Conservation (phyloP, 2,113 vertebrate species). For the Ancistrus triradiatus region DNA sequence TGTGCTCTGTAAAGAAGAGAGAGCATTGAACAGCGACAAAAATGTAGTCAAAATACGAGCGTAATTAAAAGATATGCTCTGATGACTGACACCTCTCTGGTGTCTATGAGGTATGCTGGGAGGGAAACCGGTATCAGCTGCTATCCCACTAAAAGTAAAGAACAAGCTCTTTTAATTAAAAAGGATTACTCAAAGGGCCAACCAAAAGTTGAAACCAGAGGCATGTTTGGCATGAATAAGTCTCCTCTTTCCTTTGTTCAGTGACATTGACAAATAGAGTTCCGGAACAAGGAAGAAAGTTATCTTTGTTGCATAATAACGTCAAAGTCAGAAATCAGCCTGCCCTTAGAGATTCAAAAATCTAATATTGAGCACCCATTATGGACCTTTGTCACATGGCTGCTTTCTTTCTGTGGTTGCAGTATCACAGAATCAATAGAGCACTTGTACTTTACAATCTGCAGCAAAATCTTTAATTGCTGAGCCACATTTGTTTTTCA, state of each 20-base stretch:
- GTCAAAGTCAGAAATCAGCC: slow-evolving; percentile 72
- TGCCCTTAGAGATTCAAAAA: slow-evolving; percentile 67
- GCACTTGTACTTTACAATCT: too few species aligned
- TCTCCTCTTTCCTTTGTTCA: slow-evolving; percentile 65
- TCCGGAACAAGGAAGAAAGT: slow-evolving; percentile 63
- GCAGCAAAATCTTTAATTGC: neutral
- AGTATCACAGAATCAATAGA: too few species aligned
- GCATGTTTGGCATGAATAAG: slow-evolving; percentile 76
- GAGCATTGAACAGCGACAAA: slow-evolving; percentile 62
- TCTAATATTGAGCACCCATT: slow-evolving; percentile 64
- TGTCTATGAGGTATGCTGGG: neutral
- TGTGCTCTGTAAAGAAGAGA: slow-evolving; percentile 40
- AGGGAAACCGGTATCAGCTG: slow-evolving; percentile 55
- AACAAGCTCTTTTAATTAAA: slow-evolving; percentile 69
- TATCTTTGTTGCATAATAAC: slow-evolving; percentile 74
- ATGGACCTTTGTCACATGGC: slow-evolving; percentile 61
- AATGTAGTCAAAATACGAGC: slow-evolving; percentile 69
- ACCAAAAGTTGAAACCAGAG: slow-evolving; percentile 69
- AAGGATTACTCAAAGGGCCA: slow-evolving; percentile 61
- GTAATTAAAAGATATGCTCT: slow-evolving; percentile 79
- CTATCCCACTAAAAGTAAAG: slow-evolving; percentile 58
- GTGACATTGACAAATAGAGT: slow-evolving; percentile 76
- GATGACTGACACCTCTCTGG: slow-evolving; percentile 37
- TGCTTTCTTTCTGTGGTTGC: slow-evolving; percentile 9
- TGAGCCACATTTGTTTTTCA: neutral